Evolutionary conservation across 2,888 invertebrate genomes (phyloP), one percentile per base, ranked within the genome.

Genomic region (Thera obeliscata): DNA sequence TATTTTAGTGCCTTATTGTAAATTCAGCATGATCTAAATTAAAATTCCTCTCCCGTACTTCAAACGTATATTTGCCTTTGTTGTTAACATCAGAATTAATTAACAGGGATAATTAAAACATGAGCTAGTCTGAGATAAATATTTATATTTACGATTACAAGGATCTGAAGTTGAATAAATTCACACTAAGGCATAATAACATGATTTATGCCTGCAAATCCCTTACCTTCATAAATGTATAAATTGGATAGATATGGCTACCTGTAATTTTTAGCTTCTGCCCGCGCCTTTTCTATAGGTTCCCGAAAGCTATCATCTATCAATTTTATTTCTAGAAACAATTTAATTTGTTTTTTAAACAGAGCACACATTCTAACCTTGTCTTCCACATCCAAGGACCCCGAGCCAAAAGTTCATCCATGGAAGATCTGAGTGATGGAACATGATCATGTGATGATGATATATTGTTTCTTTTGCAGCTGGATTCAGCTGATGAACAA

Each of bases 401-500:
- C 7, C 41, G 7, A 41, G 6, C 7, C 41, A 41, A 38, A 38
- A 38, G 6, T 38, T 38, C 38, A 1, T 38, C 22, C 22, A 22
- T 22, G 22, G 22, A 22, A 22, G 22, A 22, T 22, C 22, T 22
- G 22, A 22, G 22, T 22, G 22, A 22, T 22, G 1, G 22, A 22
- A 22, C 22, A 22, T 22, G 22, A 22, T 22, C 22, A 22, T 22
- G 22, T 43, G 7, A 54, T 48, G 33, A 55, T 12, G 6, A 59
- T 50, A 33, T 46, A 11, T 43, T 8, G 50, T 2, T 38, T 56
- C 11, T 33, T 36, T 55, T 57, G 22, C 87, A 99, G 98, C 95
- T 99, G 94, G 99, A 99, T 92, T 99, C 99, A 81, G 98, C 98
- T 67, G 99, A 99, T 91, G 99, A 99, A 91, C 99, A 99, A 94